Conservation (phyloP, 2,888 invertebrate genomes). For the Macropis europaea region DNA sequence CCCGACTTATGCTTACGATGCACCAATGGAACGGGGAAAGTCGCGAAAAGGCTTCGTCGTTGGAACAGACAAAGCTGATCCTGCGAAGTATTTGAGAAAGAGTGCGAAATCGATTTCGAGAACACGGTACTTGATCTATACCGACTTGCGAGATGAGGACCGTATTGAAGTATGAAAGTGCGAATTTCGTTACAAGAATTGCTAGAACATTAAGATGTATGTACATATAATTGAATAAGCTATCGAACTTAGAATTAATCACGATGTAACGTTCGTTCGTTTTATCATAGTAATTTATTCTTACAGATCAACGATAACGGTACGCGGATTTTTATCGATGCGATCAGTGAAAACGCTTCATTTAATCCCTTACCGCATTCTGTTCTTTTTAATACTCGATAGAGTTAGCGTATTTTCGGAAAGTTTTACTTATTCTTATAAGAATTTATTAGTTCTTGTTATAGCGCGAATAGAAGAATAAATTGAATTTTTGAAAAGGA, state of each 20-base stretch:
- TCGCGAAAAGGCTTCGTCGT: slow-evolving; percentile 19
- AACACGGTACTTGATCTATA: too few species aligned
- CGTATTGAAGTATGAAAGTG: slow-evolving; percentile 14
- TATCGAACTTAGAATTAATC: slow-evolving; percentile 39
- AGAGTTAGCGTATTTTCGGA: not conserved
- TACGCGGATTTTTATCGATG: slow-evolving; percentile 19
- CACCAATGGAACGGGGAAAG: slow-evolving; percentile 23
- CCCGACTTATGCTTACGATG: slow-evolving; percentile 17
- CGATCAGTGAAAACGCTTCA: slow-evolving; percentile 5
- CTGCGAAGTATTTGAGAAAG: slow-evolving; percentile 6
- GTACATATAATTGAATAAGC: slow-evolving; percentile 36
- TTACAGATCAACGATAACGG: slow-evolving; percentile 28
- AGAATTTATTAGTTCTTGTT: slow-evolving; percentile 7
- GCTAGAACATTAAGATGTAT: slow-evolving; percentile 14
- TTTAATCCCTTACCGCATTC: slow-evolving; percentile 16
- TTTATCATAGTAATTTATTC: slow-evolving; percentile 60
- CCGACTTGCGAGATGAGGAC: too few species aligned
- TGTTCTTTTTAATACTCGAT: not conserved
- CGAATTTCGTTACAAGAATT: slow-evolving; percentile 21
- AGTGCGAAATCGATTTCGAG: too few species aligned
- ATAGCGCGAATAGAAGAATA: not conserved
- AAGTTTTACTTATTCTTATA: not conserved
- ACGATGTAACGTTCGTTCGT: slow-evolving; percentile 41
- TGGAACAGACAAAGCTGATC: slow-evolving; percentile 6
- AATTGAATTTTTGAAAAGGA: not conserved